phyloP scores from a whole-genome alignment of 2,888 invertebrate genomes.

The Idaea dimidiata region DNA sequence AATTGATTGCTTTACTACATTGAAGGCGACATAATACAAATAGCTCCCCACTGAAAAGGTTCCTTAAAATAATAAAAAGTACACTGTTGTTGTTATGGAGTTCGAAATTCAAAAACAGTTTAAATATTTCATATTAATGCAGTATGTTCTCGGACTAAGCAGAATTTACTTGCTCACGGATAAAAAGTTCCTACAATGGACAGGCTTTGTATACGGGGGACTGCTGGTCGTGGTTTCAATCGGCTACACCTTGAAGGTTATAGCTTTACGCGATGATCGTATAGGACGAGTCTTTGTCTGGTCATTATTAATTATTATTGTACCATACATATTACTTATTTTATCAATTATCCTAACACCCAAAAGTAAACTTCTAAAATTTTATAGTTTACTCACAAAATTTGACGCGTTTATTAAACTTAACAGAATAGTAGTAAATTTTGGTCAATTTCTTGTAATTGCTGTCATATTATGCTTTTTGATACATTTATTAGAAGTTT shows the following conservation, averaged over 20 bases:
- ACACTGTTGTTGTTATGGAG: conserved; percentile 12
- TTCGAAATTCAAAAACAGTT: conserved; percentile 19
- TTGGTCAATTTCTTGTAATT: not conserved
- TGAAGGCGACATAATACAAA: no score
- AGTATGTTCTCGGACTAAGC: conserved; percentile 39
- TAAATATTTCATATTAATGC: conserved; percentile 31
- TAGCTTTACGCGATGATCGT: not conserved
- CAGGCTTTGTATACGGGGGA: not conserved
- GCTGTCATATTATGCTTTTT: not conserved
- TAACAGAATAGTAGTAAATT: not conserved
- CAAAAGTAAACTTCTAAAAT: conserved; percentile 27
- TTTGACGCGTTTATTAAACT: not conserved
- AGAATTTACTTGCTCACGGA: conserved; percentile 35
- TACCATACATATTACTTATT: not conserved
- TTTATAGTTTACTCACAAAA: conserved; percentile 13
- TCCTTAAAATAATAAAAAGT: not conserved
- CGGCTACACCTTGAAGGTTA: not conserved
- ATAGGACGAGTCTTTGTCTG: not conserved
- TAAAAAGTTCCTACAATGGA: not conserved
- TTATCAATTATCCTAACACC: not conserved
- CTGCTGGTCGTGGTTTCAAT: not conserved
- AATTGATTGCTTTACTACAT: no score
- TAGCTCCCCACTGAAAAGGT: no score
- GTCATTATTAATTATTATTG: not conserved
- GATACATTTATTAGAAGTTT: not conserved